Base-by-base conservation (phyloP, 2,113 vertebrate species). In the Orthonyx spaldingii region DNA sequence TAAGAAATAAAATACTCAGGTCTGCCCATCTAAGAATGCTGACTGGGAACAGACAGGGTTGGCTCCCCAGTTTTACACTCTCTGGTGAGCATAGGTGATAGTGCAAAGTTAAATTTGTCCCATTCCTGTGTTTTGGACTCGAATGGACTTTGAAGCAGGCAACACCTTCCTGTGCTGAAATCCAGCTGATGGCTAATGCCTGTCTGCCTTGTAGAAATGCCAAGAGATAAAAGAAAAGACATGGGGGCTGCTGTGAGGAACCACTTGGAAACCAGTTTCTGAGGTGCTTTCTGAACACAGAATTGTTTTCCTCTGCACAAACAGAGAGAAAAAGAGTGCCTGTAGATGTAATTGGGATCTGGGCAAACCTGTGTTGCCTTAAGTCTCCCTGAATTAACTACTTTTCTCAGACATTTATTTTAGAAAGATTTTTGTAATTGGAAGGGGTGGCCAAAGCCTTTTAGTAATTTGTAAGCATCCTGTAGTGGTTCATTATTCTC, bases 401-500 rank as follows among this genome's bases (percentile, higher is more conserved):
- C 63, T 93, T 92, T 78, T 4, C 33, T 19, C 52, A 81, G 42
- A 30, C 10, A 22, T 7, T 11, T 9, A n/a, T 88, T 90, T 52
- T 57, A 47, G 30, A 4, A 83, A 42, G 1, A 13, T 27, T 35
- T 66, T 85, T 85, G 50, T 57, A 66, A 21, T 42, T 76, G 8
- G 13, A 86, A 32, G 13, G 6, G 3, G 11, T 56, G 11, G 7
- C 11, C 0, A 0, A 19, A 64, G 13, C 7, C 7, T 86, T 80
- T 42, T 68, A 65, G 19, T 72, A 1, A 41, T 80, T 77, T 86
- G 17, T 49, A 77, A 57, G 16, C 15, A 47, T 28, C 8, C 9
- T 53, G 4, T 4, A 35, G 9, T 19, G 20, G 47, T 61, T 60
- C 5, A 13, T 68, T 68, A 23, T 57, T 56, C 17, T 77, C 14